phyloP scores from a whole-genome alignment of 1,140 invertebrate genomes.

The Heliconius nattereri region DNA sequence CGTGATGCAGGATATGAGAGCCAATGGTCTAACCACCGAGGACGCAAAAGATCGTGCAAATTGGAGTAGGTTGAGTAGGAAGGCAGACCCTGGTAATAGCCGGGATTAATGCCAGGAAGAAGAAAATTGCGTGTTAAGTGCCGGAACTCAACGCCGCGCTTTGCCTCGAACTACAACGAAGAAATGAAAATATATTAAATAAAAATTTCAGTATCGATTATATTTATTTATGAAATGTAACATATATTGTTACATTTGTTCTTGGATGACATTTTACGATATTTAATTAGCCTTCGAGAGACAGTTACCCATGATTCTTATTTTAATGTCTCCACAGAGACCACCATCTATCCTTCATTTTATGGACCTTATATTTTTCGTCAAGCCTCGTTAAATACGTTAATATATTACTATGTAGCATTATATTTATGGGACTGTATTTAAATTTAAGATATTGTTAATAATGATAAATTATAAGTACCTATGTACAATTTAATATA shows the following conservation, averaged over 20 bases:
- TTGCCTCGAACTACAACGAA: too few relatives aligned
- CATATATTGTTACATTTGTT: neutral
- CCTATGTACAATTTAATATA: too few relatives aligned
- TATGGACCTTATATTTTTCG: slow-evolving; percentile 32
- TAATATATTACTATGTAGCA: slow-evolving; percentile 14
- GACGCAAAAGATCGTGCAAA: too few relatives aligned
- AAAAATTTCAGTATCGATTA: too few relatives aligned
- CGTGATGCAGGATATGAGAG: too few relatives aligned
- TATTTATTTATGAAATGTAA: neutral
- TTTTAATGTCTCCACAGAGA: slow-evolving; percentile 28
- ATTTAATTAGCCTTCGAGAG: slow-evolving; percentile 6
- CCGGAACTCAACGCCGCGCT: too few relatives aligned
- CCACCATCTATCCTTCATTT: slow-evolving; percentile 26
- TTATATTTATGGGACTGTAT: slow-evolving; percentile 11
- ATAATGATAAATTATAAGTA: neutral
- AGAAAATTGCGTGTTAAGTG: too few relatives aligned
- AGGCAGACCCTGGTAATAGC: too few relatives aligned
- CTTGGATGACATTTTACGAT: neutral
- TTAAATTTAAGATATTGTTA: neutral
- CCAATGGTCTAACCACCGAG: too few relatives aligned
- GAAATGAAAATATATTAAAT: too few relatives aligned
- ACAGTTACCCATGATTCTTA: slow-evolving; percentile 27
- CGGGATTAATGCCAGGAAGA: too few relatives aligned
- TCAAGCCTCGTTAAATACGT: slow-evolving; percentile 25
- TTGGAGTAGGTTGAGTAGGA: too few relatives aligned